Evolutionary conservation across 2,888 invertebrate genomes (phyloP).

Genomic region (Rotaria sp.): DNA sequence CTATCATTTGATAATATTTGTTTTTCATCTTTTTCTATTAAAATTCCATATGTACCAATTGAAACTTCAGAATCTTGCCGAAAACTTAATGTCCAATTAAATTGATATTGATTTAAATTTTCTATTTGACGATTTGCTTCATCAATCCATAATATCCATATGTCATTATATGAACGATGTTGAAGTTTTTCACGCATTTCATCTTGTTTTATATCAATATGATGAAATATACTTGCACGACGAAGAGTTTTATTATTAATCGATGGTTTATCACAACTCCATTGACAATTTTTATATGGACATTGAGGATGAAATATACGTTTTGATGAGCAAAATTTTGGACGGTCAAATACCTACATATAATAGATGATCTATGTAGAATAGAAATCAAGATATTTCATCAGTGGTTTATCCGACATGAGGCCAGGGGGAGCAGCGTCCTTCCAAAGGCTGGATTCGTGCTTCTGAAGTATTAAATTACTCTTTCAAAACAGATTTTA

Average conservation of each 20-base stretch:
- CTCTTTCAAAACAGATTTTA: too few species aligned
- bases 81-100: slow-evolving; percentile 40
- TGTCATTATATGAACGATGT: slow-evolving; percentile 30
- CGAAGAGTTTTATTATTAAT: background rate
- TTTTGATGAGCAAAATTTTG: background rate
- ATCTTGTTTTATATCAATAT: slow-evolving; percentile 26
- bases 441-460: too few species aligned
- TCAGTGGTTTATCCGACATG: too few species aligned
- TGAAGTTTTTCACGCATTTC: slow-evolving; percentile 8
- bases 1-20: background rate
- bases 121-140: slow-evolving; percentile 24
- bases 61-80: slow-evolving; percentile 37
- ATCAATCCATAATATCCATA: slow-evolving; percentile 40
- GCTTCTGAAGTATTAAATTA: too few species aligned
- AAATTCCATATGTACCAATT: slow-evolving; percentile 32
- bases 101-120: slow-evolving; percentile 31
- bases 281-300: slow-evolving; percentile 34
- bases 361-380: background rate
- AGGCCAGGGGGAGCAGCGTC: too few species aligned
- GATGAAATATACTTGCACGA: slow-evolving; percentile 35
- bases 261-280: slow-evolving; percentile 26
- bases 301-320: slow-evolving; percentile 23
- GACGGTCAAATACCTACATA: background rate
- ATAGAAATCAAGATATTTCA: too few species aligned
- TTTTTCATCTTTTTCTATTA: background rate